These are phyloP conservation scores for Tetramorium simillimum DNA, from an alignment of 1,140 invertebrate genomes.

Conservation along the genomic window DNA sequence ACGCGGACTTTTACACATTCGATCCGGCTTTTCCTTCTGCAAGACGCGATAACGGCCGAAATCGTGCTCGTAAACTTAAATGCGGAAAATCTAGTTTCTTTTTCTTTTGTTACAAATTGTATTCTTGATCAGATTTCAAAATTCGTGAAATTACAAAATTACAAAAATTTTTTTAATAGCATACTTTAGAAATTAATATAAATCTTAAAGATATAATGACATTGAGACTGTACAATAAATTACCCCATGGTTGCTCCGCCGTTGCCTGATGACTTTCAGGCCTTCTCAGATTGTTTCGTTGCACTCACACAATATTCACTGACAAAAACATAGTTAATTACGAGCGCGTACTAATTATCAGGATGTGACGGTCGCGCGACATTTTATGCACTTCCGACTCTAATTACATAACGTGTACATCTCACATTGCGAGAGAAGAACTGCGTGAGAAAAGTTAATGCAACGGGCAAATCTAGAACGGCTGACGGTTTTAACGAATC, in stretches of 20 bases:
- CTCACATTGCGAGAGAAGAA: not conserved
- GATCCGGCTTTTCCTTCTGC: not conserved
- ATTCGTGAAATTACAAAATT: not conserved
- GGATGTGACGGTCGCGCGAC: not conserved
- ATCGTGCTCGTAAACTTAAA: not conserved
- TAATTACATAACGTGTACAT: not conserved
- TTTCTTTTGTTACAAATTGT: not conserved
- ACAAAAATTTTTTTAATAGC: not conserved
- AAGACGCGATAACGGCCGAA: not conserved
- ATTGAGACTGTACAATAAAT: not conserved
- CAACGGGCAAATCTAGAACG: not conserved
- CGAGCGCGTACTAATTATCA: too few relatives aligned
- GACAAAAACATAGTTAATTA: not conserved
- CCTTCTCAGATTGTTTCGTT: not conserved
- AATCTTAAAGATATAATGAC: not conserved
- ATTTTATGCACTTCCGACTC: conserved; percentile 1
- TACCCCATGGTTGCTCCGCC: not conserved
- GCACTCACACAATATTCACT: not conserved
- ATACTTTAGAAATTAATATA: not conserved
- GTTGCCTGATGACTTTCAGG: not conserved
- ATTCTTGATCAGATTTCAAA: not conserved
- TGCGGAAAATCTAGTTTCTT: not conserved
- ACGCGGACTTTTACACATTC: not conserved
- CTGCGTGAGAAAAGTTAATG: not conserved
- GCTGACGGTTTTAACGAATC: not conserved